These are phyloP conservation scores for Temnothorax rugatulus DNA, from an alignment of 2,888 invertebrate genomes.

Conservation along the genomic window DNA sequence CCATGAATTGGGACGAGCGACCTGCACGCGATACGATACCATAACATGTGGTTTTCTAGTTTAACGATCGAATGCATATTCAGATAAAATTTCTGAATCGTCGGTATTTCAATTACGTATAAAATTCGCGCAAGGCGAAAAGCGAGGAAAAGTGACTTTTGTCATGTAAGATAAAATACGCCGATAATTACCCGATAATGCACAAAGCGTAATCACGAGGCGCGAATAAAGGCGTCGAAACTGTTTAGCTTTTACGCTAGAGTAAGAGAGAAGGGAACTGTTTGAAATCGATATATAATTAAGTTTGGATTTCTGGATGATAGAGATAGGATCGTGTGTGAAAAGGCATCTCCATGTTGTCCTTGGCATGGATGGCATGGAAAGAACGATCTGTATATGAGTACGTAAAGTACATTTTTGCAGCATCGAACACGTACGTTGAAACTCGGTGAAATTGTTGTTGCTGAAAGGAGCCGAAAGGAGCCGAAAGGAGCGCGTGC, in stretches of 20 bases:
- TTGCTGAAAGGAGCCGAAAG: constrained; percentile 10
- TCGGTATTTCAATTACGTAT: not conserved
- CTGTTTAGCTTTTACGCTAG: constrained; percentile 10
- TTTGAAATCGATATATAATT: constrained; percentile 17
- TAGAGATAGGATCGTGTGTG: not conserved
- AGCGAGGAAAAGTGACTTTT: constrained; percentile 1
- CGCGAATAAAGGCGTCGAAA: not conserved
- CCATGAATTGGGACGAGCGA: constrained; percentile 37
- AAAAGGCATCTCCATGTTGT: not conserved
- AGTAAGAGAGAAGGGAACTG: not conserved
- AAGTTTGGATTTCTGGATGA: not conserved
- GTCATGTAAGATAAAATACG: constrained; percentile 22
- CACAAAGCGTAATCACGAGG: constrained; percentile 1
- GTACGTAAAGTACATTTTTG: not conserved
- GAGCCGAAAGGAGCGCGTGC: not conserved
- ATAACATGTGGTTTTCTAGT: constrained; percentile 10
- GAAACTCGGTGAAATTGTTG: not conserved
- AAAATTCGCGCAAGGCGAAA: not conserved
- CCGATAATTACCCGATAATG: constrained; percentile 27
- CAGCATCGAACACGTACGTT: not conserved
- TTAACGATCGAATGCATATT: constrained; percentile 31
- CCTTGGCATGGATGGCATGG: not conserved
- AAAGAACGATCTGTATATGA: not conserved
- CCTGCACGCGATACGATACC: constrained; percentile 11
- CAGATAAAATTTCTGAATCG: constrained; percentile 16